Evolutionary conservation across 2,888 invertebrate genomes (phyloP).

Genomic region (Troides aeacus): DNA sequence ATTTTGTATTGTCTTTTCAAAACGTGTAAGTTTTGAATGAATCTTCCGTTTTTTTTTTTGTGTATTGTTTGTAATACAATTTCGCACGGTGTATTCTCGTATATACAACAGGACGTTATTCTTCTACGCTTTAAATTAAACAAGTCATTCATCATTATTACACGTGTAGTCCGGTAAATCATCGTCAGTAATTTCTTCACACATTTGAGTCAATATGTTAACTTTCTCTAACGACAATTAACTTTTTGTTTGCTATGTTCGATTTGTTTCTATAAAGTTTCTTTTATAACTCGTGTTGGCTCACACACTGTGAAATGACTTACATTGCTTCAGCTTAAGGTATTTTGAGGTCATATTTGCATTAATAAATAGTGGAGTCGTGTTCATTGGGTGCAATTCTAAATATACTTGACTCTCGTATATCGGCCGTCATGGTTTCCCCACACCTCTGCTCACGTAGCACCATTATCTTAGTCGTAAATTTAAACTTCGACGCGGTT

Average conservation of each 20-base stretch:
- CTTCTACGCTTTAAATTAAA: constrained; percentile 51
- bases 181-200: constrained; percentile 10
- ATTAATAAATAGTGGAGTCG: constrained; percentile 34
- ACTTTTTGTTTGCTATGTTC: constrained; percentile 13
- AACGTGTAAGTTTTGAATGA: constrained; percentile 45
- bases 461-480: constrained; percentile 46
- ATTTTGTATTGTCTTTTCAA: constrained; percentile 33
- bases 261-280: constrained; percentile 21
- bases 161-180: constrained; percentile 22
- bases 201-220: constrained; percentile 23
- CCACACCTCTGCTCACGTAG: constrained; percentile 33
- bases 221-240: constrained; percentile 26
- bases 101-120: constrained; percentile 39
- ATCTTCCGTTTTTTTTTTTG: constrained; percentile 36
- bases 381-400: constrained; percentile 21
- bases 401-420: constrained; percentile 7
- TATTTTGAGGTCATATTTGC: constrained; percentile 29
- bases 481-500: constrained; percentile 46
- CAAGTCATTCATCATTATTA: constrained; percentile 49
- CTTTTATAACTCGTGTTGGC: constrained; percentile 11
- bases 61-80: constrained; percentile 45
- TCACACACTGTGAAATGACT: constrained; percentile 4
- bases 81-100: constrained; percentile 51
- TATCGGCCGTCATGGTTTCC: constrained; percentile 23
- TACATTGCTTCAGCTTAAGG: background rate